Conservation (phyloP, 2,113 vertebrate genomes). For the Scophthalmus maximus region DNA sequence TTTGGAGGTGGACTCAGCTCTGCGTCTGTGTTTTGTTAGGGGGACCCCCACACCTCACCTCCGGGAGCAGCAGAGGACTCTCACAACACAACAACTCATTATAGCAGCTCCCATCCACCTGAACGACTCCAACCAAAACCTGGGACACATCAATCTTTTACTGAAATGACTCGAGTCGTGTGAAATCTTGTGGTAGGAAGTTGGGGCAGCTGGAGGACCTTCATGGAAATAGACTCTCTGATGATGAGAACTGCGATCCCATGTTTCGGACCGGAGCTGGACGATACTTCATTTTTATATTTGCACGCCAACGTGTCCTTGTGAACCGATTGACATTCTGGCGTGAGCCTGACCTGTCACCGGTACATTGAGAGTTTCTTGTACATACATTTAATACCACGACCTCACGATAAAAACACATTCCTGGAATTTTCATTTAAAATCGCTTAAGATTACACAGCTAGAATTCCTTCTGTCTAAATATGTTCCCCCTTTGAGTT, state of each 20-base stretch:
- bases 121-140: background rate
- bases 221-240: slow-evolving; percentile 52
- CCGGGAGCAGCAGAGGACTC: slow-evolving; percentile 44
- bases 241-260: slow-evolving; percentile 53
- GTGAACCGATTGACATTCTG: slow-evolving; percentile 28
- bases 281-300: background rate
- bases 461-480: background rate
- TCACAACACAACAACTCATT: slow-evolving; percentile 62
- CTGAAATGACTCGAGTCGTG: slow-evolving; percentile 34
- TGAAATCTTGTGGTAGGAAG: slow-evolving; percentile 19
- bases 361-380: slow-evolving; percentile 8
- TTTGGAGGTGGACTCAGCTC: slow-evolving; percentile 34
- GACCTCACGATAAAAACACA: no score
- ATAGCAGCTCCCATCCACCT: slow-evolving; percentile 56
- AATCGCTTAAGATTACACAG: slow-evolving; percentile 1
- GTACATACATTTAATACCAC: no score
- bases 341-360: slow-evolving; percentile 12
- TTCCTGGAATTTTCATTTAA: background rate
- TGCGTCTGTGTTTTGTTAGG: slow-evolving; percentile 56
- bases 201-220: slow-evolving; percentile 31
- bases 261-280: slow-evolving; percentile 21
- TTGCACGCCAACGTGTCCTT: slow-evolving; percentile 33
- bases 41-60: slow-evolving; percentile 57
- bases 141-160: slow-evolving; percentile 4
- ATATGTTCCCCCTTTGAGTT: slow-evolving; percentile 9